phyloP scores from a whole-genome alignment of 2,888 invertebrate genomes.

The Idaea dimidiata region DNA sequence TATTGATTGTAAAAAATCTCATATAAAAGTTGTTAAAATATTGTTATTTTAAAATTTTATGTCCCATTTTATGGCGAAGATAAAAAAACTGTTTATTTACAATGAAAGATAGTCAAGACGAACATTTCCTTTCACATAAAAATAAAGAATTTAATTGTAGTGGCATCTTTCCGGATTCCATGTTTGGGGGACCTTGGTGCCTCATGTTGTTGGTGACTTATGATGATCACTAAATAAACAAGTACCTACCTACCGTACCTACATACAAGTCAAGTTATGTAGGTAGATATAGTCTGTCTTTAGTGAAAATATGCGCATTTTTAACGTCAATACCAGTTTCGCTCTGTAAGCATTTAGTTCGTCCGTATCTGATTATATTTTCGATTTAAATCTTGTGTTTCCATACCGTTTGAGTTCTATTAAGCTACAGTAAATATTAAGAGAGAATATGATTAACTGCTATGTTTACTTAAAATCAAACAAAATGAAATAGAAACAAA shows the following conservation, averaged over 20 bases:
- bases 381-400: no score
- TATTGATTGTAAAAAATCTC: neutral
- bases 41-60: neutral
- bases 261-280: neutral
- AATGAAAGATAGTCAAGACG: neutral
- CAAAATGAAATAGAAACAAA: no score
- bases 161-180: constrained; percentile 10
- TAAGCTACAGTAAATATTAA: no score
- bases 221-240: neutral
- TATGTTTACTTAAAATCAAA: no score
- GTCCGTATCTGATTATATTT: no score
- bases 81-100: neutral
- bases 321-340: neutral
- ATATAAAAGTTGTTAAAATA: neutral
- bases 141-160: neutral
- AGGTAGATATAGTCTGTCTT: neutral
- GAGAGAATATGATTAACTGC: no score
- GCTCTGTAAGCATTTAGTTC: no score
- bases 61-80: neutral
- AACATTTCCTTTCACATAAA: neutral
- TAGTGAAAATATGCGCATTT: neutral
- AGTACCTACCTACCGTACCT: neutral
- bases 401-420: no score
- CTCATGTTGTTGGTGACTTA: neutral
- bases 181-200: constrained; percentile 9